These are phyloP conservation scores for Hydroisotoma schaefferi DNA, from an alignment of 2,888 invertebrate genomes.

Conservation along the genomic window DNA sequence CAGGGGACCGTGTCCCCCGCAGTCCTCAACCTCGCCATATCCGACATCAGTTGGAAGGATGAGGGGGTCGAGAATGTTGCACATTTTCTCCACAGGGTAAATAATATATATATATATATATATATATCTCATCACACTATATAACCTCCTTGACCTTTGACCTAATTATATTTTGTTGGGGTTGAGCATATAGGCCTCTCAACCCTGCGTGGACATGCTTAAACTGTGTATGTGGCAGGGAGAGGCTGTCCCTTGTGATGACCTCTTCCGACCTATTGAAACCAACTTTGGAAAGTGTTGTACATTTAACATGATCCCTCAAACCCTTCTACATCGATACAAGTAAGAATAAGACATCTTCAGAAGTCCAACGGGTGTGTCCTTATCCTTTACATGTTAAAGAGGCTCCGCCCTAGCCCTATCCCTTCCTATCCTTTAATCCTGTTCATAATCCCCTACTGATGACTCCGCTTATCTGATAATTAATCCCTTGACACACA, in stretches of 20 bases:
- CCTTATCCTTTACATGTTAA: conserved; percentile 52
- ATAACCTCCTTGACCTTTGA: too few relatives aligned
- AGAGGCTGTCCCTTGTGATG: conserved; percentile 60
- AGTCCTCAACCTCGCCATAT: conserved; percentile 17
- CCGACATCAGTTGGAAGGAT: conserved; percentile 8
- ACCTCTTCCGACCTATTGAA: conserved; percentile 69
- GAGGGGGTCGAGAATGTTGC: conserved; percentile 22
- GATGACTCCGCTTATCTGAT: too few relatives aligned
- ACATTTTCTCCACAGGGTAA: conserved; percentile 32
- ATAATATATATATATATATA: too few relatives aligned
- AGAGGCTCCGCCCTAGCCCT: neutral
- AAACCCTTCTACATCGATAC: conserved; percentile 50
- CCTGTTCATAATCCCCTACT: neutral
- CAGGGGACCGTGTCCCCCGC: conserved; percentile 26
- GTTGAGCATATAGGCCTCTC: conserved; percentile 71
- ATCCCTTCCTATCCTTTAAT: neutral
- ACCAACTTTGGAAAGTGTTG: conserved; percentile 84
- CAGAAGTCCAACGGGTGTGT: too few relatives aligned
- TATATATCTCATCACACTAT: too few relatives aligned
- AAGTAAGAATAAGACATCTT: too few relatives aligned
- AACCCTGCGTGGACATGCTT: conserved; percentile 71
- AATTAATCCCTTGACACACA: neutral
- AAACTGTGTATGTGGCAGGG: conserved; percentile 67
- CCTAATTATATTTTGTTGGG: too few relatives aligned
- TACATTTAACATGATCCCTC: conserved; percentile 74